These are phyloP conservation scores for Masticophis lateralis DNA, from an alignment of 2,797 vertebrate species.

Conservation along the genomic window DNA sequence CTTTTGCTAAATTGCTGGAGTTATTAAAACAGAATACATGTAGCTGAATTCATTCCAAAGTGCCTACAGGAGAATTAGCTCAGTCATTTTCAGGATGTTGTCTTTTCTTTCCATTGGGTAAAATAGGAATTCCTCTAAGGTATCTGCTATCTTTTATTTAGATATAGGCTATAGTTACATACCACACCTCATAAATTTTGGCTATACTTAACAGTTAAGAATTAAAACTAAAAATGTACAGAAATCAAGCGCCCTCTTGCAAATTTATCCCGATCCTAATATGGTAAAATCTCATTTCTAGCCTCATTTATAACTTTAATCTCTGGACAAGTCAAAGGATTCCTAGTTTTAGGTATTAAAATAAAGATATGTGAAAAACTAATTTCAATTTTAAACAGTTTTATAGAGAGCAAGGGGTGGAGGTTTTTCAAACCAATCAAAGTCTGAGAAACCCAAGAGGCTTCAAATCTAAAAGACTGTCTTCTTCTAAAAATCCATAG, in stretches of 20 bases:
- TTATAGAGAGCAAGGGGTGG: not conserved
- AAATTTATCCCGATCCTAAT: not conserved
- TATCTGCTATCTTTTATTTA: not conserved
- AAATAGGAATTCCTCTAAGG: not conserved
- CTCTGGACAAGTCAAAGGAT: not conserved
- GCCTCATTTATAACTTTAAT: not conserved
- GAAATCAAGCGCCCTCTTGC: not conserved
- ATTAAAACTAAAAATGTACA: not conserved
- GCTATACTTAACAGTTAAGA: not conserved
- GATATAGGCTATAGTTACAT: not conserved
- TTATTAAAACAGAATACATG: not conserved
- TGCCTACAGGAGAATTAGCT: not conserved
- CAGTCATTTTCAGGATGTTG: not conserved
- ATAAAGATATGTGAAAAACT: not conserved
- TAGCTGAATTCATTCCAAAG: not conserved
- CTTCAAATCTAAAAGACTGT: not conserved
- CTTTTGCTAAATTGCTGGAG: not conserved
- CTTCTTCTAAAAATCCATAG: not conserved
- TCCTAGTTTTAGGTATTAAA: not conserved
- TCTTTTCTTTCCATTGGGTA: not conserved
- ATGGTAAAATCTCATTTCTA: not conserved
- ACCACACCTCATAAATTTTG: not conserved
- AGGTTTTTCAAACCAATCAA: not conserved
- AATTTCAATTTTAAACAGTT: not conserved
- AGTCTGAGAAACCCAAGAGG: not conserved